Evolutionary conservation across 1,140 invertebrate genomes (phyloP).

Genomic region (Ladona fulva): DNA sequence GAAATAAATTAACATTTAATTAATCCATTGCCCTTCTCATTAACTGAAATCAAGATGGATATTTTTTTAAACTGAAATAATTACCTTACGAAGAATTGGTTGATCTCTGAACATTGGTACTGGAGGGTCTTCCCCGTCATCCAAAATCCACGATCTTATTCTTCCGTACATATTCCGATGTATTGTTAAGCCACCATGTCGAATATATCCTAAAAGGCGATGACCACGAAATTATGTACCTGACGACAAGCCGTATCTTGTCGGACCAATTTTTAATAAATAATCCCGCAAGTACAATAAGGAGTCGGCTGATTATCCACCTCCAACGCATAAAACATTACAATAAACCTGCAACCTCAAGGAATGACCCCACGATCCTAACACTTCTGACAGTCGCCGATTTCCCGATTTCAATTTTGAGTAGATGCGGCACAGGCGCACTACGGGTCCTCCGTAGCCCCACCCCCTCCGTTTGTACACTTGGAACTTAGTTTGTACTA

Average conservation of each 20-base stretch:
- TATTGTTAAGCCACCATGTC: not conserved
- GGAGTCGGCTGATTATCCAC: not conserved
- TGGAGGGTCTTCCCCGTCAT: not conserved
- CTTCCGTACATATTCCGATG: not conserved
- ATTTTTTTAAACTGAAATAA: not conserved
- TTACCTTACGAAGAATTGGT: not conserved
- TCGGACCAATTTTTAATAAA: not conserved
- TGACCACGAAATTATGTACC: not conserved
- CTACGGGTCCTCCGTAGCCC: not conserved
- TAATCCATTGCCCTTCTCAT: no score
- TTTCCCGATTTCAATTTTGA: not conserved
- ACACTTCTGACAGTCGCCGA: not conserved
- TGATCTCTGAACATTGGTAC: not conserved
- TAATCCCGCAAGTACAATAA: not conserved
- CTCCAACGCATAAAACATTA: not conserved
- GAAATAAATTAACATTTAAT: no score
- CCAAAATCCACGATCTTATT: conserved; percentile 1
- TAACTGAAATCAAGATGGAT: no score
- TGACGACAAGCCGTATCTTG: not conserved
- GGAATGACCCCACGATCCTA: not conserved
- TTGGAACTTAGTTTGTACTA: no score
- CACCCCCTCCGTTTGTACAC: not conserved
- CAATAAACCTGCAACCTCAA: not conserved
- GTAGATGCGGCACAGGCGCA: not conserved
- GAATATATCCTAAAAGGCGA: not conserved